phyloP scores from a whole-genome alignment of 2,888 invertebrate genomes.

The Elgonia sp. region DNA sequence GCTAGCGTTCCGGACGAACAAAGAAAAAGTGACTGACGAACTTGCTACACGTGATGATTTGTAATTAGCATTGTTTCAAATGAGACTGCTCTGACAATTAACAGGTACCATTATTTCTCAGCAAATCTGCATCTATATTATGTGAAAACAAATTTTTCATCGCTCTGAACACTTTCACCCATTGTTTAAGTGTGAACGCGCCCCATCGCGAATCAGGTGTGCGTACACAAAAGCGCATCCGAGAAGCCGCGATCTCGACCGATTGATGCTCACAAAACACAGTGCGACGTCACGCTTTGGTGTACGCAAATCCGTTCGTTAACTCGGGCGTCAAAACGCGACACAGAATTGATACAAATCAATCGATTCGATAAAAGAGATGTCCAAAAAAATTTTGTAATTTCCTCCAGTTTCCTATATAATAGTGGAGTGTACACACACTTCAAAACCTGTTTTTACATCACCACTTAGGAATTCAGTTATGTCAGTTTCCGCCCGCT shows the following conservation, averaged over 20 bases:
- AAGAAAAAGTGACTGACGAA: constrained; percentile 3
- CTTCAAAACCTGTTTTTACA: constrained; percentile 55
- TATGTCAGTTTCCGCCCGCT: constrained; percentile 60
- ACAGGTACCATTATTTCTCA: constrained; percentile 14
- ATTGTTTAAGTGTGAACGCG: constrained; percentile 75
- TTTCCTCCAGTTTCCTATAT: constrained; percentile 60
- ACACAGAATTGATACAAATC: constrained; percentile 2
- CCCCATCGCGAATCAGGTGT: constrained; percentile 78
- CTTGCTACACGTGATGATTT: constrained; percentile 22
- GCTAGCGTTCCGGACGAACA: constrained; percentile 8
- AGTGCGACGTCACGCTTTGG: constrained; percentile 7
- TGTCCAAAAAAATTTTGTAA: constrained; percentile 36
- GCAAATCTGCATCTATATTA: constrained; percentile 27
- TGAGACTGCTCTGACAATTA: constrained; percentile 21
- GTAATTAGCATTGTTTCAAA: constrained; percentile 46
- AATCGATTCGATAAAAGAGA: constrained; percentile 33
- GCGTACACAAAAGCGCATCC: constrained; percentile 78
- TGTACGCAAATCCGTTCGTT: not conserved
- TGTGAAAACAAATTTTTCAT: constrained; percentile 44
- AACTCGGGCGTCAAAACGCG: not conserved
- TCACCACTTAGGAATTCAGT: constrained; percentile 64
- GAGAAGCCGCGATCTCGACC: not conserved
- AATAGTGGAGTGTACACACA: not conserved
- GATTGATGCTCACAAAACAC: not conserved
- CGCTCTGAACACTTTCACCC: constrained; percentile 29